Base-by-base conservation (phyloP, 2,797 vertebrate species). In the Sebastes matsubarae region DNA sequence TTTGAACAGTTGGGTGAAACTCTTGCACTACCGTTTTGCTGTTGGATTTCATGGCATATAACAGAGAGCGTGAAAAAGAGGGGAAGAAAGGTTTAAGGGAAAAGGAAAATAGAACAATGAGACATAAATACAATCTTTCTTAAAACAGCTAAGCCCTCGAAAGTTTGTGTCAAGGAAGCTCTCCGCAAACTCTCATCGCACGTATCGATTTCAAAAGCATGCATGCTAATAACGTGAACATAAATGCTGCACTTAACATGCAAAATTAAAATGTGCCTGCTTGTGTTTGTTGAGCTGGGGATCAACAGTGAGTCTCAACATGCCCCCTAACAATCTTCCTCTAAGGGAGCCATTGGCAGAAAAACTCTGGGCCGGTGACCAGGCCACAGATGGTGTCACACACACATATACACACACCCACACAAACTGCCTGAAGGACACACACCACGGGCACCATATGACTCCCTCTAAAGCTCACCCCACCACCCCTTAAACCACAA, bases 381-480 rank as follows among this genome's bases (percentile, higher is more conserved):
- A 92, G 88, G 88, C 88, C 86, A 90, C 93, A 94, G 93, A 95
- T 94, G 94, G 94, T 72, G 77, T 78, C 77, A 76, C 36, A 63
- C 52, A 80, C 68, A 73, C 64, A 77, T 50, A 54, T 20, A 68
- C 20, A 68, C 27, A 32, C 75, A 76, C 73, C 69, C 64, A 29
- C 59, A 69, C 50, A 73, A 46, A 85, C 66, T 58, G 88, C 90
- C 90, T 90, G 66, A 91, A 89, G 87, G 87, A 89, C 83, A 92
- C 80, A 85, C 68, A 85, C 78, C 64, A 20, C 27, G 60, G 80
- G 85, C 92, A 72, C 88, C 88, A 87, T 89, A 87, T 91, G 93
- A 88, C 75, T 80, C 75, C 86, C 75, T 85, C 75, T 77, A 72
- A 88, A 86, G 50, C 83, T 78, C 59, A 57, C 65, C 55, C 59